phyloP scores from a whole-genome alignment of 2,888 invertebrate genomes.

The Stictocephala bisonia region DNA sequence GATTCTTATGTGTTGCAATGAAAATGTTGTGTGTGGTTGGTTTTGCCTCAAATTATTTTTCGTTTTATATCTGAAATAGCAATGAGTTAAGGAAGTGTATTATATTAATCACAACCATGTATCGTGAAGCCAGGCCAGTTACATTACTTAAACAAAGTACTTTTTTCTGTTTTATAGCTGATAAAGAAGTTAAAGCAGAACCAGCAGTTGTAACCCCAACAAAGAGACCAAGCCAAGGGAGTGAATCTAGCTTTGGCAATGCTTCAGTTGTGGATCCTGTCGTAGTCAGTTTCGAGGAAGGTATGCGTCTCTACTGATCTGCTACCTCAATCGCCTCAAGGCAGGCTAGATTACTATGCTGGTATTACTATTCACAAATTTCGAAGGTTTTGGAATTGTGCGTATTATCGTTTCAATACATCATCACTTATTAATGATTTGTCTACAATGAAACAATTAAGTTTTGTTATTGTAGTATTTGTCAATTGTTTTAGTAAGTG shows the following conservation, averaged over 20 bases:
- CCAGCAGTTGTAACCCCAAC: slow-evolving; percentile 26
- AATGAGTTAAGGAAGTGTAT: no score
- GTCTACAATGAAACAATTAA: slow-evolving; percentile 1
- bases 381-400: slow-evolving; percentile 4
- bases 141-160: neutral
- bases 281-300: slow-evolving; percentile 84
- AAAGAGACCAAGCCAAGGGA: slow-evolving; percentile 42
- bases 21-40: no score
- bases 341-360: no score
- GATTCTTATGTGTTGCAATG: no score
- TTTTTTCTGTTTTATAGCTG: neutral
- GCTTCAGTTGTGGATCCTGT: slow-evolving; percentile 76
- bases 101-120: no score
- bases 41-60: no score
- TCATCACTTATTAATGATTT: slow-evolving; percentile 38
- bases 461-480: slow-evolving; percentile 5
- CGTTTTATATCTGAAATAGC: no score
- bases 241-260: slow-evolving; percentile 55
- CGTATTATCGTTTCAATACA: no score
- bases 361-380: no score
- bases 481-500: slow-evolving; percentile 26
- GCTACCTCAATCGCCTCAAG: slow-evolving; percentile 6
- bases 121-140: neutral
- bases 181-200: slow-evolving; percentile 9
- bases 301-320: slow-evolving; percentile 77